phyloP scores from a whole-genome alignment of 92 coral and sea anemone genomes.

The Anthopleura xanthogrammica region DNA sequence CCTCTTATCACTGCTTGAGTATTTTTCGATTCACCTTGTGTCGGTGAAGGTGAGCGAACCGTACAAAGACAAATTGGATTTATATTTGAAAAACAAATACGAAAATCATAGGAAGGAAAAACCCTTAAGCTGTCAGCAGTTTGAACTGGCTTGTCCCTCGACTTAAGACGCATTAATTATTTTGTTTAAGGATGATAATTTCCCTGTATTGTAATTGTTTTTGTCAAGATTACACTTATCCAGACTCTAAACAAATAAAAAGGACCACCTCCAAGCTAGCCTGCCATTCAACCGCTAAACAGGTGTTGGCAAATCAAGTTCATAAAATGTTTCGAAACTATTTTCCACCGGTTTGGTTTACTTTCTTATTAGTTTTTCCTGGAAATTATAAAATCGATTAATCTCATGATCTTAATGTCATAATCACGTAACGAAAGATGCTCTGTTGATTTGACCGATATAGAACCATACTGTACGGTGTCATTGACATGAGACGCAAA shows the following conservation, averaged over 20 bases:
- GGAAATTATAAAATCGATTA: background rate
- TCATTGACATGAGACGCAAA: slow-evolving; percentile 13
- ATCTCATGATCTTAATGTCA: background rate
- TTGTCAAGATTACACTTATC: slow-evolving; percentile 4
- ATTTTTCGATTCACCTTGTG: background rate
- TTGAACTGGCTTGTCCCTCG: background rate
- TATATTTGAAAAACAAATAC: background rate
- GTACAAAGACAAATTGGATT: background rate
- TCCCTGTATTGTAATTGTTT: slow-evolving; percentile 8
- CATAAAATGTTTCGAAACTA: slow-evolving; percentile 1
- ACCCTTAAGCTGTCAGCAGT: slow-evolving; percentile 7
- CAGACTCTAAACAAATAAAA: background rate
- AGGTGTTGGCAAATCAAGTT: slow-evolving; percentile 10
- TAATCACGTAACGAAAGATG: background rate
- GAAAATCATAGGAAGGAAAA: background rate
- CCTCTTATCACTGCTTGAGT: background rate
- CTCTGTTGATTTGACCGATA: slow-evolving; percentile 16
- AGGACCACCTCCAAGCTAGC: slow-evolving; percentile 20
- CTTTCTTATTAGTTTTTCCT: background rate
- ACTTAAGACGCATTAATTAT: background rate
- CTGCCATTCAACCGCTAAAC: background rate
- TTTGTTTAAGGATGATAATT: slow-evolving; percentile 2
- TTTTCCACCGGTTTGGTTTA: background rate
- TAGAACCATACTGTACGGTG: slow-evolving; percentile 6
- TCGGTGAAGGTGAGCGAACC: background rate